These are phyloP conservation scores for Cyprinodon tularosa DNA, from an alignment of 2,113 vertebrate species.

Conservation along the genomic window DNA sequence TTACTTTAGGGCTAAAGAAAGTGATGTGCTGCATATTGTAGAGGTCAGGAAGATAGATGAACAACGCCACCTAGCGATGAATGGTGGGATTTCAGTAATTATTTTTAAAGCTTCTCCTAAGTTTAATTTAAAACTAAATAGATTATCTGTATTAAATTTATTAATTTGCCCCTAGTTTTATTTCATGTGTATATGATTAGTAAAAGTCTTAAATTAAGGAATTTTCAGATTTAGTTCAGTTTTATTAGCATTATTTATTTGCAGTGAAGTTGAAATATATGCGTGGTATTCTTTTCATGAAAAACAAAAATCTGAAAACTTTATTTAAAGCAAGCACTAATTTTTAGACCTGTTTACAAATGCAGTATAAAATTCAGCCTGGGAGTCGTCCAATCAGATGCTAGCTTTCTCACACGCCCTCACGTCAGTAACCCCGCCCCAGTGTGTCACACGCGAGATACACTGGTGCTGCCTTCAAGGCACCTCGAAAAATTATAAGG, in stretches of 20 bases:
- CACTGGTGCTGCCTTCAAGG: slow-evolving; percentile 4
- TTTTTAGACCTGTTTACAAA: not conserved
- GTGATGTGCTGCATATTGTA: not conserved
- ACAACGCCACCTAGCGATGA: slow-evolving; percentile 49
- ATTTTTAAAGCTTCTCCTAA: not conserved
- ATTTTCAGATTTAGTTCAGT: too few species aligned
- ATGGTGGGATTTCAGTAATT: not conserved
- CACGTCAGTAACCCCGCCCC: slow-evolving; percentile 16
- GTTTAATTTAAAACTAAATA: not conserved
- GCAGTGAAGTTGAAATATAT: too few species aligned
- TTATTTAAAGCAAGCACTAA: too few species aligned
- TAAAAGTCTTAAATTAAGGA: too few species aligned
- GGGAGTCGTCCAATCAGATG: slow-evolving; percentile 50
- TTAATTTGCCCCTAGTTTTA: not conserved
- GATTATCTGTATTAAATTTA: not conserved
- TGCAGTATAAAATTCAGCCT: not conserved
- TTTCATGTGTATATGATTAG: not conserved
- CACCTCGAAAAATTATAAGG: not conserved
- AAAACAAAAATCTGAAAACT: too few species aligned
- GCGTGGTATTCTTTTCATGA: too few species aligned
- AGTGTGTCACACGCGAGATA: not conserved
- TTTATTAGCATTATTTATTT: too few species aligned
- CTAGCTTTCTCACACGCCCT: slow-evolving; percentile 24
- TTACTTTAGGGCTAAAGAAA: not conserved
- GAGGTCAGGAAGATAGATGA: not conserved